These are phyloP conservation scores for Hipposideros larvatus DNA, from an alignment of 2,797 vertebrate species.

Conservation along the genomic window DNA sequence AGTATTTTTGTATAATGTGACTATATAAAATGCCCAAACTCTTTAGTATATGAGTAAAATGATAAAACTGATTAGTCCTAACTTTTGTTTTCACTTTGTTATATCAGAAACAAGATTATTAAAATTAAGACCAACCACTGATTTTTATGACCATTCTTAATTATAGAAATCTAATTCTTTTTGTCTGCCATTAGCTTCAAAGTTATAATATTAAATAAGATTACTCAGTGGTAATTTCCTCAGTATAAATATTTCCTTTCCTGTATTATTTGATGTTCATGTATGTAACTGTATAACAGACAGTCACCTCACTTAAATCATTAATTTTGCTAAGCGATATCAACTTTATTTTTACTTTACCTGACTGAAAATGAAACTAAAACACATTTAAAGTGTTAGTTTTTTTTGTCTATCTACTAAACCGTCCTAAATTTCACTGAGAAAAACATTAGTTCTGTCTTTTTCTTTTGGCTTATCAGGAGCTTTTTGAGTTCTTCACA, in stretches of 20 bases:
- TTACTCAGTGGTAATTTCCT: neutral
- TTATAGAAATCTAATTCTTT: neutral
- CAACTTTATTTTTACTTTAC: slow-evolving; percentile 14
- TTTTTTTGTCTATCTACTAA: neutral
- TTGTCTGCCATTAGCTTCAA: neutral
- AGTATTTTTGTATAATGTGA: neutral
- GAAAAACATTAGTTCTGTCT: neutral
- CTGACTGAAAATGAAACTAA: neutral
- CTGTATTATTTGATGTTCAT: neutral
- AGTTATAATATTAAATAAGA: neutral
- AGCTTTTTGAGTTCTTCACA: slow-evolving; percentile 42
- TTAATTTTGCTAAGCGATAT: neutral
- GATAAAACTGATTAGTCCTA: neutral
- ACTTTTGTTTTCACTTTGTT: neutral
- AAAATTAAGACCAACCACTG: neutral
- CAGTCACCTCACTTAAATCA: neutral
- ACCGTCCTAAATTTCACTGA: neutral
- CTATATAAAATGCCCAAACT: neutral
- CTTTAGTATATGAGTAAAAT: neutral
- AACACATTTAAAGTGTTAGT: neutral
- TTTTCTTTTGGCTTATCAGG: slow-evolving; percentile 23
- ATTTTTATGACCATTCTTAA: neutral
- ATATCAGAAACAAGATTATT: neutral
- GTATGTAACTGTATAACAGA: neutral
- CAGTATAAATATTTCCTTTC: neutral